phyloP scores from a whole-genome alignment of 2,113 vertebrate species.

The Talpa occidentalis region DNA sequence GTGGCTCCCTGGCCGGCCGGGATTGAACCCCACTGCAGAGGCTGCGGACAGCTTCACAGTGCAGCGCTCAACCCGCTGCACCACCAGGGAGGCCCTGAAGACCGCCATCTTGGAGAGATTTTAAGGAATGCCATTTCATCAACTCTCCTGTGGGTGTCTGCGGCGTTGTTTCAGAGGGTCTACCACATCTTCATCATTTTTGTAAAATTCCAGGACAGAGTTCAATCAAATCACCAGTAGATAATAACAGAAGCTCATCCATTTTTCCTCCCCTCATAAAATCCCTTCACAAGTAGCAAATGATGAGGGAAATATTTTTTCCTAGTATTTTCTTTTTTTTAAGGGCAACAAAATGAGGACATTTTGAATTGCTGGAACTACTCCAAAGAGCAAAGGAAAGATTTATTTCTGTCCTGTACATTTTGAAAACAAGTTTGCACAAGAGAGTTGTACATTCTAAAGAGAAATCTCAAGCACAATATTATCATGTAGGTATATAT shows the following conservation, averaged over 20 bases:
- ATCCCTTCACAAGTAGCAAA: neutral
- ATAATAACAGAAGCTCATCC: neutral
- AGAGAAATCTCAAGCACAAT: conserved; percentile 13
- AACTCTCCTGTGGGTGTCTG: neutral
- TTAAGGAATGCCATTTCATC: conserved; percentile 57
- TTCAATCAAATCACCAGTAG: neutral
- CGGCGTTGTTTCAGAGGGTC: neutral
- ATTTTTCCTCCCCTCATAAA: neutral
- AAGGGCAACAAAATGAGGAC: neutral
- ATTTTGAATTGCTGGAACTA: conserved; percentile 3
- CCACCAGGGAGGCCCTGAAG: too few species aligned
- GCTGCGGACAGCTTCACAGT: too few species aligned
- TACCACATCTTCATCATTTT: neutral
- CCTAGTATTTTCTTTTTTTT: neutral
- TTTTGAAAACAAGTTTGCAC: neutral
- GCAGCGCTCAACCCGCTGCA: too few species aligned
- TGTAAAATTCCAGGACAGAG: neutral
- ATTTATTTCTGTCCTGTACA: neutral
- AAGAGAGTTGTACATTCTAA: neutral
- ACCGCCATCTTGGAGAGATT: conserved; percentile 56
- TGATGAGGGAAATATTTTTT: neutral
- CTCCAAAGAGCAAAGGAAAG: neutral
- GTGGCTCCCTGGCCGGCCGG: too few species aligned
- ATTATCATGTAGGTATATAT: neutral
- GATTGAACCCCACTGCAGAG: too few species aligned